phyloP scores from a whole-genome alignment of 2,113 vertebrate species.

The Oryzias curvinotus region DNA sequence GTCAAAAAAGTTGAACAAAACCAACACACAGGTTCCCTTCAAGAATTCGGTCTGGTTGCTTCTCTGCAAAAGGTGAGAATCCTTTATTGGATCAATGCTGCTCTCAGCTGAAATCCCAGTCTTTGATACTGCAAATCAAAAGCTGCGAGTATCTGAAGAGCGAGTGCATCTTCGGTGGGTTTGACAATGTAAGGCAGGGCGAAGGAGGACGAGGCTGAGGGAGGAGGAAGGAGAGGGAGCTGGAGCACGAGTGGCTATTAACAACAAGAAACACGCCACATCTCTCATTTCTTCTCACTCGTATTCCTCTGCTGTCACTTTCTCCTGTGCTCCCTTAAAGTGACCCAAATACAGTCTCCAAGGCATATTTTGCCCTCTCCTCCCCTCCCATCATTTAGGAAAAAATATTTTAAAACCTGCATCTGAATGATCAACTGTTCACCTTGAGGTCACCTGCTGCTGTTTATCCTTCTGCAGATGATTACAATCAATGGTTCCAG shows the following conservation, averaged over 20 bases:
- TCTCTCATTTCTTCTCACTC: constrained; percentile 12
- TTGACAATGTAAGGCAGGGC: constrained; percentile 33
- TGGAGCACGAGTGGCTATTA: constrained; percentile 41
- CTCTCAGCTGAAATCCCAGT: constrained; percentile 51
- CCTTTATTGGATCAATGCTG: constrained; percentile 42
- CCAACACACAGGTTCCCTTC: constrained; percentile 24
- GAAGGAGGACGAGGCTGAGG: constrained; percentile 5
- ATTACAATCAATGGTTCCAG: constrained; percentile 24
- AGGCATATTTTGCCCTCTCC: constrained; percentile 42
- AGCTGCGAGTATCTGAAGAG: constrained; percentile 48
- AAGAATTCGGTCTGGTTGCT: constrained; percentile 16
- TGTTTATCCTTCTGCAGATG: neutral
- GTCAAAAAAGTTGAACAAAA: constrained; percentile 51
- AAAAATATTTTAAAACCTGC: neutral
- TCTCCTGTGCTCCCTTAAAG: constrained; percentile 47
- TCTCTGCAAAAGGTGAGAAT: constrained; percentile 26
- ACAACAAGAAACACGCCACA: constrained; percentile 42
- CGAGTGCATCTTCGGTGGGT: constrained; percentile 47
- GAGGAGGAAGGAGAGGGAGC: constrained; percentile 32
- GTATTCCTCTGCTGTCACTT: constrained; percentile 39
- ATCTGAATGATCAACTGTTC: neutral
- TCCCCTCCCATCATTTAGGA: constrained; percentile 28
- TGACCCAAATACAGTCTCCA: constrained; percentile 50
- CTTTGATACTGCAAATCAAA: constrained; percentile 35
- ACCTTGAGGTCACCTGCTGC: neutral